Evolutionary conservation across 2,797 vertebrate genomes (phyloP), one percentile per base, ranked within the genome.

Genomic region (Acipenser transmontanus): DNA sequence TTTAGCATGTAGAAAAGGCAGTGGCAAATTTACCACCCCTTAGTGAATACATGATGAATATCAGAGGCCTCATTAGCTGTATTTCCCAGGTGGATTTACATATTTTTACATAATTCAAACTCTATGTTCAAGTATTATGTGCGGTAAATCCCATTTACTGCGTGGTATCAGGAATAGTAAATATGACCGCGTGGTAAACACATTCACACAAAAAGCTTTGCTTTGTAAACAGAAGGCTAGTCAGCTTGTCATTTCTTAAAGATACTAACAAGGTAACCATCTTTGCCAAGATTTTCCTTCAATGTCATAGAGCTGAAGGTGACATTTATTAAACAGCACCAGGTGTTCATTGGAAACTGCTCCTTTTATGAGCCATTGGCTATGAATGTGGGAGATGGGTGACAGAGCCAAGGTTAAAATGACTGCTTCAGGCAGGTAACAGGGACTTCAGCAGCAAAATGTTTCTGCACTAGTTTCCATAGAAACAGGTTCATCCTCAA

Each of bases 391-490:
- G 49, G 64, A 72, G 68, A 69, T 72, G 63, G 72, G 69, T 69
- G 69, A 70, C 66, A 68, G 17, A 49, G 67, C 50, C 73, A 67
- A 72, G 60, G 61, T 77, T 71, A 72, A 69, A 73, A 50, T 62
- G 64, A 61, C 74, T 79, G 70, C 63, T 62, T 69, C 61, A 68
- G 62, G 57, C 71, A 71, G 47, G 68, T 65, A 72, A 62, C 72
- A 73, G 71, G 52, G 47, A 1, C 69, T 67, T 71, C 64, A 67
- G 62, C 10, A 59, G 50, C 59, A 71, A 51, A 68, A 50, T 12
- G 47, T 66, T 76, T 68, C 54, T 69, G 57, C 52, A 14, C 59
- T 70, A 73, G 59, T 80, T 78, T 75, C 76, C 69, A 74, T 75
- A 73, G 72, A 73, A 78, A 77, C 73, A 20, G 70, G 62, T 63